These are phyloP conservation scores for Paramuricea clavata DNA, from an alignment of 92 coral and sea anemone species.

Conservation along the genomic window DNA sequence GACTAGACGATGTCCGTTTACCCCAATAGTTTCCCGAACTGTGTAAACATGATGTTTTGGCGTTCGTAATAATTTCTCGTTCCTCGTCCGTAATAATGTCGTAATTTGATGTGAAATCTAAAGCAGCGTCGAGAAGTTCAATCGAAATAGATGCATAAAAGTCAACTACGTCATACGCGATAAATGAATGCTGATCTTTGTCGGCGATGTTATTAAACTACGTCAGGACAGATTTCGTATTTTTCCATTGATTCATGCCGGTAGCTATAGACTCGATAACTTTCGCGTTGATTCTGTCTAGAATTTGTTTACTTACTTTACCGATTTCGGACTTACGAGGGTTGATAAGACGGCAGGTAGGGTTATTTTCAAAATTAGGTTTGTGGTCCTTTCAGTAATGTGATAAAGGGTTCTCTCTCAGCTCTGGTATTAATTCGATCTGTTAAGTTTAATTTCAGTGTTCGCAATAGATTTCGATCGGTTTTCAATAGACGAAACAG, in stretches of 20 bases:
- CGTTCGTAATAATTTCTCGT: not conserved
- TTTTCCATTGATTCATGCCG: not conserved
- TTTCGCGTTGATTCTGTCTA: constrained; percentile 14
- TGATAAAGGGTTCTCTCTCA: no score
- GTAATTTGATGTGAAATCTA: constrained; percentile 40
- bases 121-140: constrained; percentile 33
- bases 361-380: no score
- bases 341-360: no score
- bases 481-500: no score
- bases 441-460: no score
- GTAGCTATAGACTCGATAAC: not conserved
- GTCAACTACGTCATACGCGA: not conserved
- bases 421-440: no score
- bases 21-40: not conserved
- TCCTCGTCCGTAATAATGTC: not conserved
- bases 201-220: constrained; percentile 47
- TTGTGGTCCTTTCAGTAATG: no score
- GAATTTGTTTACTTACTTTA: constrained; percentile 49
- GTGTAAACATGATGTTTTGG: not conserved
- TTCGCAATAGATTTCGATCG: no score
- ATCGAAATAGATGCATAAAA: constrained; percentile 31
- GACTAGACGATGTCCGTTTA: not conserved
- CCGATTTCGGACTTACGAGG: no score
- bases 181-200: constrained; percentile 35
- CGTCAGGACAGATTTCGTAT: not conserved